These are phyloP conservation scores for Eunapius fragilis DNA, from an alignment of 37 sponge, comb jelly and placozoan species.

Conservation along the genomic window DNA sequence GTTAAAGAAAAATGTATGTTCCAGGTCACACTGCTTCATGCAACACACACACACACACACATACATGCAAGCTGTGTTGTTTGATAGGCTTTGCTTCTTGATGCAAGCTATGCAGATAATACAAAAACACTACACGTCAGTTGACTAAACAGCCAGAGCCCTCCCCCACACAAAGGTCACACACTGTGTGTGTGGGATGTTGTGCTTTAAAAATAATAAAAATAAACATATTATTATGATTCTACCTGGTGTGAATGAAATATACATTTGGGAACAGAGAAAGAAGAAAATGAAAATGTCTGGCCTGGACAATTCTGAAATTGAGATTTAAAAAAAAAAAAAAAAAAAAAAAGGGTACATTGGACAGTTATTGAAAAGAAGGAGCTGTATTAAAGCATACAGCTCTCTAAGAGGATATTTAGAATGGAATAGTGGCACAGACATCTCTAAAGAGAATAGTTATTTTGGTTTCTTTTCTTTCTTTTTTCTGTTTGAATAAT, in stretches of 20 bases:
- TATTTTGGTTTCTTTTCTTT: neutral
- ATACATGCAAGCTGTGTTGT: no score
- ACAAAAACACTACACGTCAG: neutral
- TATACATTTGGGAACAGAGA: neutral
- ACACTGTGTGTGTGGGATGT: neutral
- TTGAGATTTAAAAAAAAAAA: neutral
- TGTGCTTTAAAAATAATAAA: neutral
- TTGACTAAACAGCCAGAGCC: neutral
- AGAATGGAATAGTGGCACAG: neutral
- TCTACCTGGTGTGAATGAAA: constrained; percentile 4
- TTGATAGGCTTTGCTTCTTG: neutral
- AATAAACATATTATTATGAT: neutral
- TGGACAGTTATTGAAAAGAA: neutral
- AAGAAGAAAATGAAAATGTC: constrained; percentile 7
- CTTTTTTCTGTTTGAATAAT: neutral
- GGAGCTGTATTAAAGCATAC: neutral
- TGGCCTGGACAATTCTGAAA: neutral
- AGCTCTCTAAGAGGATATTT: neutral
- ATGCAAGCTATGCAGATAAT: neutral
- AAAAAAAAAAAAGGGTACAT: neutral
- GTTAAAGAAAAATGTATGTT: no score
- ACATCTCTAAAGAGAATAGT: neutral
- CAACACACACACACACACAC: no score
- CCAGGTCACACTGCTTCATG: neutral
- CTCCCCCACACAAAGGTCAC: neutral